Evolutionary conservation across 2,888 invertebrate genomes (phyloP).

Genomic region (Dryococelus australis): DNA sequence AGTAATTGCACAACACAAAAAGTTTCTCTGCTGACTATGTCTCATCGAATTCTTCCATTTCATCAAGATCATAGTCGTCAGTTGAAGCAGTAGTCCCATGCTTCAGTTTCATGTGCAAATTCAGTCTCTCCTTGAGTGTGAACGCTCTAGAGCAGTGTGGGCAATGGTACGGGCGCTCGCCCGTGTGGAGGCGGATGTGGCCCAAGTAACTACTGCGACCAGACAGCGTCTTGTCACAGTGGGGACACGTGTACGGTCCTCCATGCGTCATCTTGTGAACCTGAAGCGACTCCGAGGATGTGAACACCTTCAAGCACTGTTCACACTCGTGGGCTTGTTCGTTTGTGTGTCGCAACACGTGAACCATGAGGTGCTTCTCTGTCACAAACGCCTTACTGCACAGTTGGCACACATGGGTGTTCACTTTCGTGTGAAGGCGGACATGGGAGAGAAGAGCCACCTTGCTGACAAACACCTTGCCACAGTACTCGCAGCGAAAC

Average conservation of each 20-base stretch:
- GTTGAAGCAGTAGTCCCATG: neutral
- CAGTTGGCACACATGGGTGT: constrained; percentile 22
- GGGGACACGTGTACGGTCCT: neutral
- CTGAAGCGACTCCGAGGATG: neutral
- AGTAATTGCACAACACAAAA: neutral
- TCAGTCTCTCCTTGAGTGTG: neutral
- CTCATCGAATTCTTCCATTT: neutral
- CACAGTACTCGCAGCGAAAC: constrained; percentile 35
- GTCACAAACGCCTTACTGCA: constrained; percentile 32
- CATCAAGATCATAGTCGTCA: neutral
- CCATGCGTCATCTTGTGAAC: neutral
- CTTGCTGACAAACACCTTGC: constrained; percentile 39
- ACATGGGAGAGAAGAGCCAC: constrained; percentile 30
- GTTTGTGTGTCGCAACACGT: constrained; percentile 32
- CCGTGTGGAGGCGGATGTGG: constrained; percentile 27
- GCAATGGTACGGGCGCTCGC: neutral
- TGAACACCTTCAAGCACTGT: constrained; percentile 26
- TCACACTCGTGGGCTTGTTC: constrained; percentile 32
- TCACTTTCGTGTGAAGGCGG: constrained; percentile 23
- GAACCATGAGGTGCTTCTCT: constrained; percentile 26
- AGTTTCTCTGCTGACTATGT: constrained; percentile 1
- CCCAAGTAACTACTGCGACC: neutral
- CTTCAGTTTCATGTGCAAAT: neutral
- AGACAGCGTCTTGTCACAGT: neutral
- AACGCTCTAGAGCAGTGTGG: neutral